Evolutionary conservation across 1,140 invertebrate genomes (phyloP).

Genomic region (Neoseiulus cucumeris): DNA sequence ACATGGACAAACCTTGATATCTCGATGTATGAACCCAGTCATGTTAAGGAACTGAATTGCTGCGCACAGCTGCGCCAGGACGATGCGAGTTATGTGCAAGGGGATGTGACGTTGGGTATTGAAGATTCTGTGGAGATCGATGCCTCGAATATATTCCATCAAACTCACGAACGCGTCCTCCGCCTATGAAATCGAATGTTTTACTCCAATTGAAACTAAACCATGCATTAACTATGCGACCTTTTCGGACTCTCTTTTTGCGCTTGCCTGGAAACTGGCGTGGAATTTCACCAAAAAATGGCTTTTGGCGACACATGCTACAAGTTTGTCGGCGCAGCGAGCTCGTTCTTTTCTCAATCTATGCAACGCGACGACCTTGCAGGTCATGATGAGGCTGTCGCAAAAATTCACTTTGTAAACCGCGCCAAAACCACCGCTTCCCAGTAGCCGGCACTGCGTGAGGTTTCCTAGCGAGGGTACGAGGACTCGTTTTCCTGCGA

Average conservation of each 20-base stretch:
- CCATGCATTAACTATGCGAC: too few relatives aligned
- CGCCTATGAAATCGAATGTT: background rate
- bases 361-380: background rate
- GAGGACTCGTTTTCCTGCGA: background rate
- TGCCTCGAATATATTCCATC: background rate
- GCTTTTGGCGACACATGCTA: background rate
- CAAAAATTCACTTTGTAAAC: background rate
- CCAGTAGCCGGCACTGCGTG: background rate
- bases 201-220: too few relatives aligned
- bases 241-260: too few relatives aligned
- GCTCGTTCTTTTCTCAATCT: background rate
- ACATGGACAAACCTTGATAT: background rate
- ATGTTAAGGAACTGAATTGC: background rate
- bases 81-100: background rate
- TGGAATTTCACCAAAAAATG: background rate
- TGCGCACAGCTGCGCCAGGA: background rate
- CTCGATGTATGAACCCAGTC: slow-evolving; percentile 3
- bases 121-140: background rate
- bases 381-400: background rate
- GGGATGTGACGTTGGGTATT: background rate
- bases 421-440: background rate
- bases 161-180: background rate
- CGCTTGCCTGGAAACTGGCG: background rate
- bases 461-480: background rate
- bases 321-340: background rate